Evolutionary conservation across 1,140 invertebrate species (phyloP).

Genomic region (Latrodectus geometricus): DNA sequence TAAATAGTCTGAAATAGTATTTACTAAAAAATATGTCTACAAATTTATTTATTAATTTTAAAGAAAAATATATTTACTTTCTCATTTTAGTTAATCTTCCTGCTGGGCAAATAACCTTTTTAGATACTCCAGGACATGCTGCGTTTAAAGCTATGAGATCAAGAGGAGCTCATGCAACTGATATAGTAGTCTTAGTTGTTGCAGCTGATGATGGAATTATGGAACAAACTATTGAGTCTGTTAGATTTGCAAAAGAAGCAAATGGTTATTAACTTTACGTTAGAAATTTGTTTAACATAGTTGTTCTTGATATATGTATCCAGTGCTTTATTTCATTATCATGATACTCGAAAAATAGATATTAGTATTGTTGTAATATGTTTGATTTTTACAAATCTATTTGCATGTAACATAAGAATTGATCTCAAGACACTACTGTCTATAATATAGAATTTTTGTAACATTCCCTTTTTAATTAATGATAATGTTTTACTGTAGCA

Average conservation of each 20-base stretch:
- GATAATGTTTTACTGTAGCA: too few species aligned
- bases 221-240: conserved; percentile 88
- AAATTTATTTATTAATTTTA: too few species aligned
- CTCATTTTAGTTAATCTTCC: conserved; percentile 73
- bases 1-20: too few species aligned
- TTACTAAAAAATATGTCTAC: too few species aligned
- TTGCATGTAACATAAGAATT: too few species aligned
- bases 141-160: conserved; percentile 93
- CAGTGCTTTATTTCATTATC: neutral
- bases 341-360: conserved; percentile 7
- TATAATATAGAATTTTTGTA: too few species aligned
- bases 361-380: too few species aligned
- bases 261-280: conserved; percentile 71
- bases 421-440: too few species aligned
- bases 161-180: conserved; percentile 91
- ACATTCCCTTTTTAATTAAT: too few species aligned
- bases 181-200: conserved; percentile 96
- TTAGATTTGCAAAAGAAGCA: conserved; percentile 73
- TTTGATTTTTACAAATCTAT: too few species aligned
- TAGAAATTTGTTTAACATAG: neutral
- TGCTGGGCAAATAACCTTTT: conserved; percentile 87
- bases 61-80: neutral
- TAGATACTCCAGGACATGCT: conserved; percentile 99
- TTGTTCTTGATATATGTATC: neutral
- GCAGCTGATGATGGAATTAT: conserved; percentile 99